phyloP scores from a whole-genome alignment of 2,113 vertebrate genomes.

The Sinocyclocheilus maitianheensis region DNA sequence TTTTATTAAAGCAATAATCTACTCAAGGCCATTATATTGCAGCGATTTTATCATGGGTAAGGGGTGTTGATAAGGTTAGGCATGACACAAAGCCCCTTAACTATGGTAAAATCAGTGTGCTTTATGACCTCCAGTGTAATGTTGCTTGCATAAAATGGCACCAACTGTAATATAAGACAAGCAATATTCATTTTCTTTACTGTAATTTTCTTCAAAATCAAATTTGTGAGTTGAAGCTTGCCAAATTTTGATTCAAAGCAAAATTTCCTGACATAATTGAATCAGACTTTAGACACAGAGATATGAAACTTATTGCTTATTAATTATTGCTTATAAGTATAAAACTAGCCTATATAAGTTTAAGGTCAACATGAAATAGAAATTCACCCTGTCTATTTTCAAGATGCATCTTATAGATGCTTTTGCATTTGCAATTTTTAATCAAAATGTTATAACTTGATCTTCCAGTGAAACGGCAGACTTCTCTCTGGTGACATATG shows the following conservation, averaged over 20 bases:
- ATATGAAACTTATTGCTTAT: neutral
- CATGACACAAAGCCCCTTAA: neutral
- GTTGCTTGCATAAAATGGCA: neutral
- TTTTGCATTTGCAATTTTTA: neutral
- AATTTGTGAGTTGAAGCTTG: too few relatives aligned
- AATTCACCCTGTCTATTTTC: neutral
- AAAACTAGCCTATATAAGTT: too few relatives aligned
- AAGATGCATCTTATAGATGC: neutral
- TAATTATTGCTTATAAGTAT: too few relatives aligned
- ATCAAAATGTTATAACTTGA: neutral
- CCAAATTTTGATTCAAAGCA: neutral
- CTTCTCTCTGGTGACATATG: neutral
- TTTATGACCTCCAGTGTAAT: neutral
- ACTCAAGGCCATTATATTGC: neutral
- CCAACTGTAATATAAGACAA: neutral
- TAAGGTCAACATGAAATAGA: too few relatives aligned
- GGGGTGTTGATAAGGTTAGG: too few relatives aligned
- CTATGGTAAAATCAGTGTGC: neutral
- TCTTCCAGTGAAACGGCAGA: too few relatives aligned
- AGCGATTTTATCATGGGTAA: neutral
- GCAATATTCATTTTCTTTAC: neutral
- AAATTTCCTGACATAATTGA: neutral
- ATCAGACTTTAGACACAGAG: neutral
- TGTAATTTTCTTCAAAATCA: neutral
- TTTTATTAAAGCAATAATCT: slow-evolving; percentile 24